phyloP scores from a whole-genome alignment of 1,140 invertebrate species.

The Hylaeus volcanicus region DNA sequence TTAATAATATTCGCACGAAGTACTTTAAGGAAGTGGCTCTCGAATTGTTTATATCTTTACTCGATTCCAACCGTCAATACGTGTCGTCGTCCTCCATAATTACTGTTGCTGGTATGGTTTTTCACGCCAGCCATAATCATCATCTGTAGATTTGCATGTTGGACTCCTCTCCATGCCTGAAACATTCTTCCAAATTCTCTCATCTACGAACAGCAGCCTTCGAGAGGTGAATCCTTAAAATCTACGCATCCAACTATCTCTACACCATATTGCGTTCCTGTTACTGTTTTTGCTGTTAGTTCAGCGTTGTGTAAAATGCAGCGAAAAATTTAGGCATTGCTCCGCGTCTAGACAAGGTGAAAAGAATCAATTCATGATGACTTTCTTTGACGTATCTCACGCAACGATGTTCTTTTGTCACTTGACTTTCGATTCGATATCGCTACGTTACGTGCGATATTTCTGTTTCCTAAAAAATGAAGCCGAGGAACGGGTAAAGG shows the following conservation, averaged over 20 bases:
- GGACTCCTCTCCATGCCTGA: background rate
- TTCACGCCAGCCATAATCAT: background rate
- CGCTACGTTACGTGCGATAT: background rate
- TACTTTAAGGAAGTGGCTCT: background rate
- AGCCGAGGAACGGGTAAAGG: background rate
- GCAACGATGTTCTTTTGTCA: slow-evolving; percentile 13
- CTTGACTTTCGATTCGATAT: background rate
- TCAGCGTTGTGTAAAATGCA: background rate
- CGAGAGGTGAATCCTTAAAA: background rate
- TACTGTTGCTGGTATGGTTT: background rate
- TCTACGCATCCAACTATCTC: background rate
- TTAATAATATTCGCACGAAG: background rate
- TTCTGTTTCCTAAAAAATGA: background rate
- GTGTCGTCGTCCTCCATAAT: slow-evolving; percentile 31
- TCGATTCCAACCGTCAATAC: slow-evolving; percentile 55
- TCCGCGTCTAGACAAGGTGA: background rate
- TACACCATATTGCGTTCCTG: background rate
- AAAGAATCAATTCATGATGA: background rate
- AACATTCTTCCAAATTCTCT: slow-evolving; percentile 42
- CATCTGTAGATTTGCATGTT: background rate
- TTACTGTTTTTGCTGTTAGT: slow-evolving; percentile 2
- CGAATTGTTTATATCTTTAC: background rate
- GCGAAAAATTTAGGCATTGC: slow-evolving; percentile 37
- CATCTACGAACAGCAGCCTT: background rate
- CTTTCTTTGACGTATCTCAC: slow-evolving; percentile 1